Conservation (phyloP, 2,888 invertebrate genomes). For the Prostheceraeus crozeri region DNA sequence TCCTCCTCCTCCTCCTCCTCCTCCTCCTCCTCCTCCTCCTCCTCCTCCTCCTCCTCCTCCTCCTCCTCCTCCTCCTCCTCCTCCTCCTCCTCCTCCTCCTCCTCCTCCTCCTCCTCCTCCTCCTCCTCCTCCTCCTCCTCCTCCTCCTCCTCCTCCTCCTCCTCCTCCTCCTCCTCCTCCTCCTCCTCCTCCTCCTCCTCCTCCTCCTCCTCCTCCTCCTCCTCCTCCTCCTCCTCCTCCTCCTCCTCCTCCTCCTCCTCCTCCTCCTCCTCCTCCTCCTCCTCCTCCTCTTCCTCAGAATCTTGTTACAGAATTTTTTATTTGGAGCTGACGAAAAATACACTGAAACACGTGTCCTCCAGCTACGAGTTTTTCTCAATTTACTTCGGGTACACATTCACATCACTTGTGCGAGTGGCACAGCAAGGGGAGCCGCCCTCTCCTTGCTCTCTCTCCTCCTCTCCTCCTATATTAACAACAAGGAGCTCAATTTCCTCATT, state of each 20-base stretch:
- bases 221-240: slow-evolving; percentile 31
- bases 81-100: slow-evolving; percentile 33
- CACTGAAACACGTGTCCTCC: too few species aligned
- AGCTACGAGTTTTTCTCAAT: too few species aligned
- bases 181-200: slow-evolving; percentile 28
- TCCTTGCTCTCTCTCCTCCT: too few species aligned
- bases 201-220: slow-evolving; percentile 33
- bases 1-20: slow-evolving; percentile 18
- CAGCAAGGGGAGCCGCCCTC: too few species aligned
- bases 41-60: neutral
- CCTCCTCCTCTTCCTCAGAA: slow-evolving; percentile 30
- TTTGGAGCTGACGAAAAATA: too few species aligned
- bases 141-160: slow-evolving; percentile 33
- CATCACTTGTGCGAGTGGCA: too few species aligned
- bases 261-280: slow-evolving; percentile 33
- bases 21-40: neutral
- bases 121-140: slow-evolving; percentile 31
- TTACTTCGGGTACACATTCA: too few species aligned
- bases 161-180: slow-evolving; percentile 26
- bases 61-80: slow-evolving; percentile 8
- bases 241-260: slow-evolving; percentile 33
- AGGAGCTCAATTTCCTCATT: too few species aligned
- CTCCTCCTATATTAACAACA: too few species aligned
- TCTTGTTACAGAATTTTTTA: too few species aligned
- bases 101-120: slow-evolving; percentile 32